These are phyloP conservation scores for Phalacrocorax carbo DNA, from an alignment of 2,113 vertebrate species.

Conservation along the genomic window DNA sequence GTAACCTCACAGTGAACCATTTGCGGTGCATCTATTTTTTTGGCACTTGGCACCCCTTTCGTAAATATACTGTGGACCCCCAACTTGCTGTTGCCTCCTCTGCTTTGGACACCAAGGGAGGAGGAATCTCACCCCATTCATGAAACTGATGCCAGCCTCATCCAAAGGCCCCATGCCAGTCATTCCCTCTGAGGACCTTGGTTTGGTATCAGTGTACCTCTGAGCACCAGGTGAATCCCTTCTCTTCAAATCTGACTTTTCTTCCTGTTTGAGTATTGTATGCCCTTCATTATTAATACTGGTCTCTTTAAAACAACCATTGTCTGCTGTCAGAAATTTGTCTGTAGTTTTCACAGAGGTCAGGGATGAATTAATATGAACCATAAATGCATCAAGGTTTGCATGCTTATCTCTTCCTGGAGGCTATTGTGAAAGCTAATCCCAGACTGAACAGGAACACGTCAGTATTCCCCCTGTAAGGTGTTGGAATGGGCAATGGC, in stretches of 20 bases:
- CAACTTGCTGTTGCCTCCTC: neutral
- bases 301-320: neutral
- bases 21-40: neutral
- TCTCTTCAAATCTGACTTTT: neutral
- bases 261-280: neutral
- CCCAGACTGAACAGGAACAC: neutral
- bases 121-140: neutral
- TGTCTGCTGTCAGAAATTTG: neutral
- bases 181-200: neutral
- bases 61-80: neutral
- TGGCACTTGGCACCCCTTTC: neutral
- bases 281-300: neutral
- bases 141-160: neutral
- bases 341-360: neutral
- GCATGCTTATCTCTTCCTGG: neutral
- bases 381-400: neutral
- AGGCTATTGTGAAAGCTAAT: neutral
- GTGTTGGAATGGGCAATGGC: neutral
- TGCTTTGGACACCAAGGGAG: neutral
- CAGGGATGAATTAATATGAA: neutral
- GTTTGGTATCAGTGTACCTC: neutral
- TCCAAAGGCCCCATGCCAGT: rapidly evolving
- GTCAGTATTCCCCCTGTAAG: neutral
- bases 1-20: neutral
- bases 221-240: neutral